Conservation (phyloP, 2,797 vertebrate species). For the Monodelphis domestica region DNA sequence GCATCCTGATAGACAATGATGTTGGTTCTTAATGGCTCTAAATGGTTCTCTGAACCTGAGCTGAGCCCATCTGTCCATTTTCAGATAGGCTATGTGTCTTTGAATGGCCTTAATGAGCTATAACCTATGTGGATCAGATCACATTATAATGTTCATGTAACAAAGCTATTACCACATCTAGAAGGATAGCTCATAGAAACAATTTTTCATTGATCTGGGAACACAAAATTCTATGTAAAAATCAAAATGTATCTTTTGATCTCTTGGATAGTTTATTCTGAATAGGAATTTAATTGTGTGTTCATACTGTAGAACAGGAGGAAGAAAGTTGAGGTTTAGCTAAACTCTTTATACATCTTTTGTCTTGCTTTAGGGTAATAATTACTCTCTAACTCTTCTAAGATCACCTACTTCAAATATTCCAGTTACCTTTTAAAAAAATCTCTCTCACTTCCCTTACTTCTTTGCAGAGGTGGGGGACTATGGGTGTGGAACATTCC, state of each 20-base stretch:
- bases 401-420: not conserved
- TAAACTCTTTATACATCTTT: not conserved
- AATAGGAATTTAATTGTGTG: not conserved
- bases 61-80: not conserved
- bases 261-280: not conserved
- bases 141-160: not conserved
- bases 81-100: not conserved
- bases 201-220: not conserved
- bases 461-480: not conserved
- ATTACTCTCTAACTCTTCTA: not conserved
- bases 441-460: not conserved
- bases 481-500: not conserved
- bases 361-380: not conserved
- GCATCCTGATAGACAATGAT: not conserved
- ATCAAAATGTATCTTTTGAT: not conserved
- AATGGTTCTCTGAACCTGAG: not conserved
- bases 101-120: not conserved
- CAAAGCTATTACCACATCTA: not conserved
- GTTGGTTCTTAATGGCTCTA: not conserved
- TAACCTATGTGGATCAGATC: not conserved
- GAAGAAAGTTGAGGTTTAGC: not conserved
- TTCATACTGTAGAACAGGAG: not conserved
- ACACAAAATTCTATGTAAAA: not conserved
- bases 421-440: not conserved
- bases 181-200: not conserved